Evolutionary conservation across 2,113 vertebrate genomes (phyloP).

Genomic region (Cichladusa arquata): DNA sequence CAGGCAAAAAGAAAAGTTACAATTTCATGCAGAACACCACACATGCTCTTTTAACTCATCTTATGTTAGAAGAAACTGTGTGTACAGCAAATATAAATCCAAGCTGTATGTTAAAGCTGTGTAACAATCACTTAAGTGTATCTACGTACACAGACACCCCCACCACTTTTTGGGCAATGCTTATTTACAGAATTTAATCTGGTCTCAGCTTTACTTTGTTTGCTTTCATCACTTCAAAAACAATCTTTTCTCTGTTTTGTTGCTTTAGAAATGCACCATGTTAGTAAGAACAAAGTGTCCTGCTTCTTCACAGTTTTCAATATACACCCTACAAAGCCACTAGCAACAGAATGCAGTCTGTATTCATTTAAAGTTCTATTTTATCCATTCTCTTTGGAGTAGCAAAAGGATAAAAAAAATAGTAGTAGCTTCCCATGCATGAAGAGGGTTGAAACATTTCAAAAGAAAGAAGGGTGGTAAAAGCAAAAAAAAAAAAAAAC

Average conservation of each 20-base stretch:
- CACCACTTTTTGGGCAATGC: not conserved
- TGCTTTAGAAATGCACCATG: not conserved
- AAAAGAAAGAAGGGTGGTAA: not conserved
- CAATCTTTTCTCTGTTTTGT: not conserved
- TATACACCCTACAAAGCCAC: not conserved
- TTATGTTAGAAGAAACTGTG: not conserved
- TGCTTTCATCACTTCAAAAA: slow-evolving; percentile 18
- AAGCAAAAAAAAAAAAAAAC: not conserved
- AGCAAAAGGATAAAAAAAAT: not conserved
- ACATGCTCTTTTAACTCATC: not conserved
- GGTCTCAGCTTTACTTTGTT: not conserved
- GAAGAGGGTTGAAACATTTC: not conserved
- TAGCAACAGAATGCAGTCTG: not conserved
- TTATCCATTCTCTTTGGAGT: not conserved
- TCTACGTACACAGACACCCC: not conserved
- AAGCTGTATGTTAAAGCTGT: not conserved
- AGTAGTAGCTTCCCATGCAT: not conserved
- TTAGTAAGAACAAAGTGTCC: slow-evolving; percentile 1
- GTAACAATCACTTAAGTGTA: not conserved
- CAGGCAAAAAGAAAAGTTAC: not conserved
- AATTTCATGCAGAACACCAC: not conserved
- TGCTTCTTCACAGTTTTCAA: slow-evolving; percentile 5
- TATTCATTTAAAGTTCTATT: not conserved
- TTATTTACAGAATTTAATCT: not conserved
- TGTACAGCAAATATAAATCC: not conserved